These are phyloP conservation scores for Rhyzopertha dominica DNA, from an alignment of 1,140 invertebrate genomes.

Conservation along the genomic window DNA sequence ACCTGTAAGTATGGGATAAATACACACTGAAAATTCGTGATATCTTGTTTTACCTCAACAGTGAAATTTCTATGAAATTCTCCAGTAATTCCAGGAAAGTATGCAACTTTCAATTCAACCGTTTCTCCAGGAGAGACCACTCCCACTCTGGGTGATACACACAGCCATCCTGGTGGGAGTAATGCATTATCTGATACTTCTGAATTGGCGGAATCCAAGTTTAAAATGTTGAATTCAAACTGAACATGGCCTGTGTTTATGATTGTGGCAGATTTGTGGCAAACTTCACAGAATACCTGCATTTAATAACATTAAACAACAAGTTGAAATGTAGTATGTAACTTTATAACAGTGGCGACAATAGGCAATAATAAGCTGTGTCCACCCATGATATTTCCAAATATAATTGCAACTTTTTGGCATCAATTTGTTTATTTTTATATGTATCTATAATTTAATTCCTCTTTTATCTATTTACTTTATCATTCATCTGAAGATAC, in stretches of 20 bases:
- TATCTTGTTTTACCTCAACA: constrained; percentile 22
- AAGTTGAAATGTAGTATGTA: too few relatives aligned
- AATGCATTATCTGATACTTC: background rate
- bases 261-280: constrained; percentile 16
- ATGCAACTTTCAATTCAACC: constrained; percentile 30
- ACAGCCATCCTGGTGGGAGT: constrained; percentile 24
- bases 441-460: too few relatives aligned
- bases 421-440: too few relatives aligned
- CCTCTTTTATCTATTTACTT: too few relatives aligned
- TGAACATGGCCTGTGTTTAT: constrained; percentile 13
- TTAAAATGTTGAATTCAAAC: constrained; percentile 6
- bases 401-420: too few relatives aligned
- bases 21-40: background rate
- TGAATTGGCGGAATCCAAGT: background rate
- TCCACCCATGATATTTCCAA: too few relatives aligned
- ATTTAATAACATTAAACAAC: too few relatives aligned
- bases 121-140: constrained; percentile 27
- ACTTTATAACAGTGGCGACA: too few relatives aligned
- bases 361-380: too few relatives aligned
- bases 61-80: constrained; percentile 30
- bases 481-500: too few relatives aligned
- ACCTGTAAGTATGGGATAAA: constrained; percentile 29
- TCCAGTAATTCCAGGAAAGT: constrained; percentile 35
- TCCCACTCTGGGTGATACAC: constrained; percentile 30
- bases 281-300: constrained; percentile 33